These are phyloP conservation scores for Enteromius mattozi DNA, from an alignment of 2,797 vertebrate species.

Conservation along the genomic window DNA sequence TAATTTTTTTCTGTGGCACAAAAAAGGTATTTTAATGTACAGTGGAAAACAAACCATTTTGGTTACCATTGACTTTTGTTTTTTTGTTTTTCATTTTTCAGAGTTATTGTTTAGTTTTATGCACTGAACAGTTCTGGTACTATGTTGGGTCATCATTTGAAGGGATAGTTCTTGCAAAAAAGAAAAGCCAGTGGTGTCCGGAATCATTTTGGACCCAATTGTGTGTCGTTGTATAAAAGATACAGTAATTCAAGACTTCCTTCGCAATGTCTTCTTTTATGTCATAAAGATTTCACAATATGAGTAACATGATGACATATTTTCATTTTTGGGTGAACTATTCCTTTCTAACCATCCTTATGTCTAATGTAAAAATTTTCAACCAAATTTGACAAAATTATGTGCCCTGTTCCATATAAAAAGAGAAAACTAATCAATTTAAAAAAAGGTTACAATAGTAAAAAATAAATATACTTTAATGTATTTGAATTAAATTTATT, in stretches of 20 bases:
- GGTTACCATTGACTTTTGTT: too few species aligned
- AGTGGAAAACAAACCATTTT: neutral
- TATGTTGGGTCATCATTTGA: neutral
- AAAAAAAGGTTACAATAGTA: neutral
- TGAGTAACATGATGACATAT: neutral
- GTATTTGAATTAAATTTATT: too few species aligned
- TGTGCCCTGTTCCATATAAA: neutral
- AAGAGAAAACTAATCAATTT: neutral
- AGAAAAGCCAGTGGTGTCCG: neutral
- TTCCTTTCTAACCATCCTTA: neutral
- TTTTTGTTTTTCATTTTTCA: too few species aligned
- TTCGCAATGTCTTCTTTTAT: neutral
- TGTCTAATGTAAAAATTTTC: neutral
- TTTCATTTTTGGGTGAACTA: neutral
- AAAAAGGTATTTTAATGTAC: neutral
- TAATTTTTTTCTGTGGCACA: neutral
- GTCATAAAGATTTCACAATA: neutral
- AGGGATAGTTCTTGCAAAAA: neutral
- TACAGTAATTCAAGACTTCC: too few species aligned
- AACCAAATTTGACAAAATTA: too few species aligned
- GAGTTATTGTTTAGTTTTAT: neutral
- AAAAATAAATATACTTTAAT: too few species aligned
- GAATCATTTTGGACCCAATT: neutral
- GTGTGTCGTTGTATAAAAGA: too few species aligned
- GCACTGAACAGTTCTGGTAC: neutral